phyloP scores from a whole-genome alignment of 1,140 invertebrate species.

The Drosophila subobscura region DNA sequence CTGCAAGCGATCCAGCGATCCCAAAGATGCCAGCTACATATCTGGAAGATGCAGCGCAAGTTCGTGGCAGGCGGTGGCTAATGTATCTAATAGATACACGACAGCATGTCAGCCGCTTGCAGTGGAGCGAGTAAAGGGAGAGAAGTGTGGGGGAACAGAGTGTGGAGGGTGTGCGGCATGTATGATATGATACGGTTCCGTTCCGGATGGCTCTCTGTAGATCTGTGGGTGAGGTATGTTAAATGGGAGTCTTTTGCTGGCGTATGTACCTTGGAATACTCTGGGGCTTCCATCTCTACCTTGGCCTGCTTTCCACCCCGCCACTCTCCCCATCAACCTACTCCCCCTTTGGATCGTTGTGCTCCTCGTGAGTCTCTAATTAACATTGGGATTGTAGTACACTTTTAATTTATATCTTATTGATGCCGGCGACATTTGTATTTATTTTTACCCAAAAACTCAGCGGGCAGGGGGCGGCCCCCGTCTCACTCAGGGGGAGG shows the following conservation, averaged over 20 bases:
- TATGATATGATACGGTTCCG: not conserved
- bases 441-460: constrained; percentile 70
- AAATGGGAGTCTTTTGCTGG: too few species aligned
- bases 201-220: too few species aligned
- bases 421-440: constrained; percentile 80
- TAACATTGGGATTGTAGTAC: constrained; percentile 80
- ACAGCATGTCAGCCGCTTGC: constrained; percentile 68
- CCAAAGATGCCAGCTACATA: constrained; percentile 27
- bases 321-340: too few species aligned
- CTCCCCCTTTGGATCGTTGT: not conserved
- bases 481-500: not conserved
- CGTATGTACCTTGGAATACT: too few species aligned
- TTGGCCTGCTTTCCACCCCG: too few species aligned
- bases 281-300: too few species aligned
- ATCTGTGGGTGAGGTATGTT: too few species aligned
- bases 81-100: constrained; percentile 82
- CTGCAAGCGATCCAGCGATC: constrained; percentile 16
- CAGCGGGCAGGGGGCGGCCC: not conserved
- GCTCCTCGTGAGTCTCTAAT: constrained; percentile 71
- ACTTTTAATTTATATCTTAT: constrained; percentile 81
- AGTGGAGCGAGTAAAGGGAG: constrained; percentile 42
- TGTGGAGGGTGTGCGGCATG: not conserved
- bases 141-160: too few species aligned
- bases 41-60: constrained; percentile 6
- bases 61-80: constrained; percentile 62